Conservation (phyloP, 2,797 vertebrate species). For the Taenioides sp. region DNA sequence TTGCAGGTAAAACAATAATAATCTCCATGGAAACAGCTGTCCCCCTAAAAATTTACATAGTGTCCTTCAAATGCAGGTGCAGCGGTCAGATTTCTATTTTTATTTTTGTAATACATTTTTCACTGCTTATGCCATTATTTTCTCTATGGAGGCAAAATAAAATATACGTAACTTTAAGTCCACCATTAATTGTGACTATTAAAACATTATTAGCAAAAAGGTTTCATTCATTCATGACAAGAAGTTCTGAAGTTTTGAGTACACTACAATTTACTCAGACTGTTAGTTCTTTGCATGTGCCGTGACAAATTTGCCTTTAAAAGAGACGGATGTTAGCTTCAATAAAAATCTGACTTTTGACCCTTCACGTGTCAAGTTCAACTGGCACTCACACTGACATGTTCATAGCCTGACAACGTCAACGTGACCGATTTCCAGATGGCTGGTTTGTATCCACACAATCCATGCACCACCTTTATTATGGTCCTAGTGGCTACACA, state of each 20-base stretch:
- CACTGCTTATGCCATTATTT: no score
- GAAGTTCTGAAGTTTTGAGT: no score
- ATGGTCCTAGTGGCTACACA: slow-evolving; percentile 45
- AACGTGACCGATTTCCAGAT: slow-evolving; percentile 19
- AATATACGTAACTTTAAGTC: no score
- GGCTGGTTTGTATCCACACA: slow-evolving; percentile 19
- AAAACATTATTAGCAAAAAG: no score
- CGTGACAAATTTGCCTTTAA: neutral
- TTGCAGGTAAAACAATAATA: no score
- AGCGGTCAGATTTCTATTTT: no score
- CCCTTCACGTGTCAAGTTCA: slow-evolving; percentile 7
- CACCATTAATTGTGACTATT: no score
- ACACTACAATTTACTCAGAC: neutral
- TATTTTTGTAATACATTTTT: no score
- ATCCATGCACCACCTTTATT: slow-evolving; percentile 35
- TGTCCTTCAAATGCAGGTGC: no score
- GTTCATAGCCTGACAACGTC: slow-evolving; percentile 37
- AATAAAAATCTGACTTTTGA: slow-evolving; percentile 18
- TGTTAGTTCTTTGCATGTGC: neutral
- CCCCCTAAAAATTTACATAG: no score
- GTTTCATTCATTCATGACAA: neutral
- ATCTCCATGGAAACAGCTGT: no score
- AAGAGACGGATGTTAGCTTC: slow-evolving; percentile 7
- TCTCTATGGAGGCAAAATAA: no score
- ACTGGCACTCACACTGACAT: slow-evolving; percentile 31